Evolutionary conservation across 2,888 invertebrate species (phyloP), one percentile per base, ranked within the genome.

Genomic region (Didymodactylos carnosus): DNA sequence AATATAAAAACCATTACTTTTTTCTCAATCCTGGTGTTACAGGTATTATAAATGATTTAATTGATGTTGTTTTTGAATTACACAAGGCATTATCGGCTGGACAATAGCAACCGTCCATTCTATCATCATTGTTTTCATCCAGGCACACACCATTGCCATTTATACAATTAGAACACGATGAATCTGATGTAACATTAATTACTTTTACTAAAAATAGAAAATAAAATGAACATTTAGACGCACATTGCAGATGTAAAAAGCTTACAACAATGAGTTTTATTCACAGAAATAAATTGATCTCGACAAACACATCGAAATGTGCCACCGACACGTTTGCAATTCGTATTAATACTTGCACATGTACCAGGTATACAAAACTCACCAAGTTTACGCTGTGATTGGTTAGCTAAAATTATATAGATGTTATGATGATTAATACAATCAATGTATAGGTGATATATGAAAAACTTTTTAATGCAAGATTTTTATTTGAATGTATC

Each of bases 251-350:
- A n/a, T 11, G 3, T 69, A 23, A 13, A 7, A 10, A 10, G 27
- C 70, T 51, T 41, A 53, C 74, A 71, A 46, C 74, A 74, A 46
- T 74, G 74, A 25, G 74, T 74, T 25, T 74, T 49, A 71, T 74
- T 74, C 13, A 74, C 51, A n/a, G 71, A 41, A 19, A 74, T 25
- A 39, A 41, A 74, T 39, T 74, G 71, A 14, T 74, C 74, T 39
- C 46, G 53, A 41, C 74, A 74, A 11, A 71, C 53, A 46, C 74
- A 74, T 39, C 51, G 49, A 35, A 74, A 74, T 3, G 39, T 29
- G 14, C 74, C 53, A 62, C 62, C 62, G 25, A 49, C 46, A 40
- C 74, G 71, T 53, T 74, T 74, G 46, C 74, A 74, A 46, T 74
- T 74, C 14, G 74, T 53, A 46, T 74, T 71, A 11, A 69, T 19